Percentiles rank a stretch among this genome's conserved stretches.
phyloP scores from a whole-genome alignment of 2,797 vertebrate genomes.

The Geotrypetes seraphini region DNA sequence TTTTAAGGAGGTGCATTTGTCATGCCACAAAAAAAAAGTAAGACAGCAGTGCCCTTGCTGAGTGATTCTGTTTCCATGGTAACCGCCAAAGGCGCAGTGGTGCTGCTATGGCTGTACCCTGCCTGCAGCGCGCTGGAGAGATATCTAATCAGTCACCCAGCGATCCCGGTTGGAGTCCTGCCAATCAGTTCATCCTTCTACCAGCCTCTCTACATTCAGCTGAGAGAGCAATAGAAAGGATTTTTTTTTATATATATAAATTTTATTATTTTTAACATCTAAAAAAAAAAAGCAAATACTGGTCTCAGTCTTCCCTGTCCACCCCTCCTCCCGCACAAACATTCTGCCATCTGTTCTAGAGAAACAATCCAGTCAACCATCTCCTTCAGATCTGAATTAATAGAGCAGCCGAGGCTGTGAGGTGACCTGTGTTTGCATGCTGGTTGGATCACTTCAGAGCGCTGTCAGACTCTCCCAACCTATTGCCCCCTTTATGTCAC shows the following conservation, averaged over 20 bases:
- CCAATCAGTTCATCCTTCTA: background rate
- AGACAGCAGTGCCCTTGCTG: conserved; percentile 18
- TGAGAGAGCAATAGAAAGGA: accelerated
- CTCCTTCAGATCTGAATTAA: too few species aligned
- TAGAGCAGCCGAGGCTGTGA: too few species aligned
- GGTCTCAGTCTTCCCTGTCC: background rate
- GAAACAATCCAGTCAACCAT: too few species aligned
- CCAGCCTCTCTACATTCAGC: background rate
- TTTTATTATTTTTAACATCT: too few species aligned
- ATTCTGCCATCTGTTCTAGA: accelerated
- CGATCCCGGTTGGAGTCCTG: background rate
- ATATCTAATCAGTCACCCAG: background rate
- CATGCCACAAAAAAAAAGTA: too few species aligned
- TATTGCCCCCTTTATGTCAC: too few species aligned
- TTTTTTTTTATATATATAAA: too few species aligned
- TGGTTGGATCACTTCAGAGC: too few species aligned
- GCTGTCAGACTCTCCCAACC: too few species aligned
- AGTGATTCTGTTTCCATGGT: conserved; percentile 46
- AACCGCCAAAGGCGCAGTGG: conserved; percentile 22
- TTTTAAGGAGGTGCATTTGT: conserved; percentile 5
- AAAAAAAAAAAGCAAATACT: too few species aligned
- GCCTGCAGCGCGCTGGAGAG: background rate
- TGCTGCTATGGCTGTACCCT: conserved; percentile 22
- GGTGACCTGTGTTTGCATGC: too few species aligned
- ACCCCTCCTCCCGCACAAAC: background rate